phyloP scores from a whole-genome alignment of 2,797 vertebrate species.

The Sciaenops ocellatus region DNA sequence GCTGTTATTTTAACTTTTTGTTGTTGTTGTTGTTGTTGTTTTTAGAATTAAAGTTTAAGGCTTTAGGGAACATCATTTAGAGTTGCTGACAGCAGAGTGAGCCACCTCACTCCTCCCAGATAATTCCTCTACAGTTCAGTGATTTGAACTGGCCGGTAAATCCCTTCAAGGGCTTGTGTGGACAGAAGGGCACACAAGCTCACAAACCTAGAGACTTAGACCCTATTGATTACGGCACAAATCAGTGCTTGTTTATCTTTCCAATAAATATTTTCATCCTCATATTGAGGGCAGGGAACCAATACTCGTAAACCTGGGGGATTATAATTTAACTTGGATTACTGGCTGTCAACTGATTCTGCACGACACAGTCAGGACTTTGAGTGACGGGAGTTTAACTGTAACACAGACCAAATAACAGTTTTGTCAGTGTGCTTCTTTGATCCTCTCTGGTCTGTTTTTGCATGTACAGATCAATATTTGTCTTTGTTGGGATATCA shows the following conservation, averaged over 20 bases:
- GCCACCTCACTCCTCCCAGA: slow-evolving; percentile 32
- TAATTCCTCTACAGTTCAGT: slow-evolving; percentile 53
- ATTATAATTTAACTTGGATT: slow-evolving; percentile 22
- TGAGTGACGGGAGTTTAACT: neutral
- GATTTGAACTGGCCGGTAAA: slow-evolving; percentile 61
- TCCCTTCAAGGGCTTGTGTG: slow-evolving; percentile 58
- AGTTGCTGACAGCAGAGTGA: slow-evolving; percentile 57
- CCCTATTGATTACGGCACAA: slow-evolving; percentile 48
- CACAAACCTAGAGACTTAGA: slow-evolving; percentile 29
- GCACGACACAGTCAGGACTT: neutral
- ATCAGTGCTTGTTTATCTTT: slow-evolving; percentile 42
- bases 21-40: slow-evolving; percentile 10
- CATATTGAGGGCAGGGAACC: slow-evolving; percentile 9
- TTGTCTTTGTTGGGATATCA: neutral
- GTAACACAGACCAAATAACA: neutral
- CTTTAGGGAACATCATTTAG: slow-evolving; percentile 35
- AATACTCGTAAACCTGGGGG: neutral
- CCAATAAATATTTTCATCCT: slow-evolving; percentile 16
- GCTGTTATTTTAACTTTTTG: slow-evolving; percentile 31
- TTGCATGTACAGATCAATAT: neutral
- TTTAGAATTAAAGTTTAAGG: slow-evolving; percentile 32
- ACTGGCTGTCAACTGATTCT: slow-evolving; percentile 17
- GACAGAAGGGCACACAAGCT: slow-evolving; percentile 39
- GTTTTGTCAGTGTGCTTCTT: neutral
- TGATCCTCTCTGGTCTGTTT: neutral